Evolutionary conservation across 2,888 invertebrate species (phyloP), one percentile per base, ranked within the genome.

Genomic region (Acanthopleura granulata): DNA sequence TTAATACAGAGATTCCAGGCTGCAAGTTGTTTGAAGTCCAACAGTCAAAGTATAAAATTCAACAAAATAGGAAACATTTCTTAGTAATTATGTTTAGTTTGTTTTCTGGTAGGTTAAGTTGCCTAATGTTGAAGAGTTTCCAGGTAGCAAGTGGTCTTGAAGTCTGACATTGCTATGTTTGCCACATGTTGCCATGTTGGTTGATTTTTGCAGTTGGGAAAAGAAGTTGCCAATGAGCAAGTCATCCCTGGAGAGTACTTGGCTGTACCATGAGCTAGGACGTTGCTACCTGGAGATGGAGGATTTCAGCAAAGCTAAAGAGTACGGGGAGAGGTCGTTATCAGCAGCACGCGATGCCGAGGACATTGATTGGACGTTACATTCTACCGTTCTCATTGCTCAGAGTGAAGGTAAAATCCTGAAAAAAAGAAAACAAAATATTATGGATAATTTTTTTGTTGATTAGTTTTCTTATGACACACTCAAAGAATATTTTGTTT

Each of bases 231-330:
- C 90, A 4, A 78, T 89, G 75, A 89, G 89, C 73, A 89, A 90
- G 81, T 87, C 89, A 30, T 81, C 89, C 0, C 77, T 91, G 51
- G 91, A 91, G 78, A 87, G 87, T 66, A 89, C 91, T 0, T 91
- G 91, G 90, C 80, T 91, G n/a, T 89, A 87, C 79, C 91, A 91
- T 81, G 91, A 91, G 81, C 91, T 91, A 66, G 91, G 91, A 18
- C 84, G 91, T 49, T 91, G 91, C 80, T 88, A 91, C 80, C 81
- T 91, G 75, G 91, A 91, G 78, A 76, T 88, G 62, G 84, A 83
- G 16, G 81, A 86, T 72, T 85, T 81, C 75, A 74, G 80, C 9
- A 83, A 87, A 16, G 87, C 89, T 6, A 74, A 82, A 49, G 87
- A 88, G 11, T 88, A 85, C 77, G 90, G 90, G 29, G 85, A 87